Conservation (phyloP, 1,140 invertebrate genomes). For the Schlechtendalia chinensis region DNA sequence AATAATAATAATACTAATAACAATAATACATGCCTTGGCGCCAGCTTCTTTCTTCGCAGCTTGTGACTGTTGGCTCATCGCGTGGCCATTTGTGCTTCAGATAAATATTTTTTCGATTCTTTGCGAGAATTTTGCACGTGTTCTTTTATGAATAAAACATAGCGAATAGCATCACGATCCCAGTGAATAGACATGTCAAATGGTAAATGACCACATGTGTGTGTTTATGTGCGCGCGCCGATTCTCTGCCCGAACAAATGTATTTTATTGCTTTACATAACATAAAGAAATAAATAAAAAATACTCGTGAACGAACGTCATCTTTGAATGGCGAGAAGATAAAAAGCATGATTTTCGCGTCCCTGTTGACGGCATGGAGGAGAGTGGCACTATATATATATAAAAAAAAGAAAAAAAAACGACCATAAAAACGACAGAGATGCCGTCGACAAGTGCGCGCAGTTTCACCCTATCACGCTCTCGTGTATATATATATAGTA, state of each 20-base stretch:
- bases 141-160: conserved; percentile 46
- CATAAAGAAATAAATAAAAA: background rate
- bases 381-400: background rate
- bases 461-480: background rate
- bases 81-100: background rate
- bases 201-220: conserved; percentile 37
- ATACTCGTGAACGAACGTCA: background rate
- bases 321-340: background rate
- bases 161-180: background rate
- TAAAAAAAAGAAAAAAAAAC: background rate
- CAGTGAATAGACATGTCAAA: conserved; percentile 40
- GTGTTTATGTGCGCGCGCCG: background rate
- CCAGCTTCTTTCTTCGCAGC: background rate
- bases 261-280: conserved; percentile 41
- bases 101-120: conserved; percentile 39
- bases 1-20: too few relatives aligned
- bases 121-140: background rate
- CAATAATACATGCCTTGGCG: background rate
- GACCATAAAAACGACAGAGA: conserved; percentile 18
- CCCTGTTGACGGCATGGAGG: background rate
- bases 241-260: conserved; percentile 7
- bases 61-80: background rate
- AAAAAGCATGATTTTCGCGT: conserved; percentile 1
- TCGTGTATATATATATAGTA: background rate
- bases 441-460: background rate